Conservation (phyloP, 2,797 vertebrate genomes). For the Chromobotia macracanthus region DNA sequence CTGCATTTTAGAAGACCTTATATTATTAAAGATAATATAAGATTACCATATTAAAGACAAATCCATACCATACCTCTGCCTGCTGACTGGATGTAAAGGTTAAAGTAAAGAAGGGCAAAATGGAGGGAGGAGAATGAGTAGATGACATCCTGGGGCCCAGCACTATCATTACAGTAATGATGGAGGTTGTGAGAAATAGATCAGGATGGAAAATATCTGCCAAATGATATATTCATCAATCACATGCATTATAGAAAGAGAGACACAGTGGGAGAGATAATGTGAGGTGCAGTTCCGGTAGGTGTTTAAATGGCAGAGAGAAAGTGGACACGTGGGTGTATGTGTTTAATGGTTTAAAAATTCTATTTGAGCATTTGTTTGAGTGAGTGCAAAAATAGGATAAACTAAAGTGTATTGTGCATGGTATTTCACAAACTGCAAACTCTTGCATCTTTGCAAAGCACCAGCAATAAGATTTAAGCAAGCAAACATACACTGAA, state of each 20-base stretch:
- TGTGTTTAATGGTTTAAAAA: background rate
- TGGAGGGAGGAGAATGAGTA: constrained; percentile 19
- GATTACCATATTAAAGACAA: constrained; percentile 38
- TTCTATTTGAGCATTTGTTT: too few relatives aligned
- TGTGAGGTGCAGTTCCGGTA: background rate
- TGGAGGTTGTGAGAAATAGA: constrained; percentile 45
- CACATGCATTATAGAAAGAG: constrained; percentile 10
- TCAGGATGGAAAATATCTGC: constrained; percentile 53
- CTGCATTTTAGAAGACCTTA: constrained; percentile 45
- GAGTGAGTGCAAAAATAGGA: too few relatives aligned
- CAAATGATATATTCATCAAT: constrained; percentile 53
- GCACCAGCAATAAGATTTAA: too few relatives aligned
- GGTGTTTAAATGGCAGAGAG: background rate
- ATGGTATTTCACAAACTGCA: too few relatives aligned
- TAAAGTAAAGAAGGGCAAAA: constrained; percentile 44
- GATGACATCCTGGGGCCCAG: constrained; percentile 31
- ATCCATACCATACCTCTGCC: constrained; percentile 28
- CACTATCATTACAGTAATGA: constrained; percentile 55
- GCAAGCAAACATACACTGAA: too few relatives aligned
- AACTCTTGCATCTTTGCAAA: too few relatives aligned
- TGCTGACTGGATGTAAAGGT: constrained; percentile 39
- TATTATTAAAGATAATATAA: too few relatives aligned
- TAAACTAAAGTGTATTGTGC: too few relatives aligned
- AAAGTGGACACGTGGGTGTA: background rate
- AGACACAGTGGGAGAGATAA: background rate